Conservation (phyloP, 2,888 invertebrate genomes). For the Pterostichus niger region DNA sequence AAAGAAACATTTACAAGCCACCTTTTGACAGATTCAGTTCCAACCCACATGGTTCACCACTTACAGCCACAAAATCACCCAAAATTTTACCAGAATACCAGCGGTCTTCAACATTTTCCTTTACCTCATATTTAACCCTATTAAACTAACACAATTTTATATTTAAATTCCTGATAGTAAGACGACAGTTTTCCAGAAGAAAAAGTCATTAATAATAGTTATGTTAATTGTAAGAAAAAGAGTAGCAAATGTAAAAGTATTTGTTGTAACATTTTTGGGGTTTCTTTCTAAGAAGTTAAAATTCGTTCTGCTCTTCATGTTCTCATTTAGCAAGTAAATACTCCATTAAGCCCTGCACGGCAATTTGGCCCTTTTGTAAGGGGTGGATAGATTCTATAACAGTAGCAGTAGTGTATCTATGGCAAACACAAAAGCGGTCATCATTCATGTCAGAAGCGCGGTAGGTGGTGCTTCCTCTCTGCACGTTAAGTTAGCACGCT, state of each 20-base stretch:
- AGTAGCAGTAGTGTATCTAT: conserved; percentile 7
- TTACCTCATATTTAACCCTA: too few species aligned
- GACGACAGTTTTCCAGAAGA: too few species aligned
- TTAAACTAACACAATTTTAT: too few species aligned
- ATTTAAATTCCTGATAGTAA: too few species aligned
- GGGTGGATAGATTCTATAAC: neutral
- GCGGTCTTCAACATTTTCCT: conserved; percentile 10
- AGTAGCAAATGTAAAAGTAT: neutral
- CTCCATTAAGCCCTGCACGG: conserved; percentile 34
- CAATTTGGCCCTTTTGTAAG: conserved; percentile 11
- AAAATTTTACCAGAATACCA: conserved; percentile 32
- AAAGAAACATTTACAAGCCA: conserved; percentile 53
- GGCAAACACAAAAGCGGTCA: conserved; percentile 70
- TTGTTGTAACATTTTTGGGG: conserved; percentile 54
- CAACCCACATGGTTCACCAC: conserved; percentile 62
- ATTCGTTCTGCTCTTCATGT: conserved; percentile 61
- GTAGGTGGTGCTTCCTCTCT: conserved; percentile 73
- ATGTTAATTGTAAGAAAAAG: neutral
- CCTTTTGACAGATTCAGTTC: conserved; percentile 56
- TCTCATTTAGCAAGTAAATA: conserved; percentile 65
- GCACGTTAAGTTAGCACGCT: neutral
- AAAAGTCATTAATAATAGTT: too few species aligned
- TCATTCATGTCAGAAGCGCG: conserved; percentile 75
- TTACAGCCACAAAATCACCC: conserved; percentile 59
- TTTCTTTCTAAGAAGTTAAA: conserved; percentile 53